phyloP scores from a whole-genome alignment of 2,888 invertebrate species.

The Sphecodes monilicornis region DNA sequence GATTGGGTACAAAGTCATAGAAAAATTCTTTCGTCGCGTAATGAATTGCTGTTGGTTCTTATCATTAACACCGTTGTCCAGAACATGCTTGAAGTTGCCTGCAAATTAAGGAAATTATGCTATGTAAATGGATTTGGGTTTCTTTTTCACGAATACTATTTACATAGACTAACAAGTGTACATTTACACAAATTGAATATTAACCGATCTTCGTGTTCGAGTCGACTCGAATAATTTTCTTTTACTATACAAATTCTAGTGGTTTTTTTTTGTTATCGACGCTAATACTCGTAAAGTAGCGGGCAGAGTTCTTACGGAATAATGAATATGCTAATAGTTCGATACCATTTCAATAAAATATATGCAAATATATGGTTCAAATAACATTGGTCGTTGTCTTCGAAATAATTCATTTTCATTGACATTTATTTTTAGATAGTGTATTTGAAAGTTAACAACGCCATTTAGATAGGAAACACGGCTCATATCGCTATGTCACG shows the following conservation, averaged over 20 bases:
- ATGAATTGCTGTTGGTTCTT: not conserved
- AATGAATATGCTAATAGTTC: not conserved
- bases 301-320: not conserved
- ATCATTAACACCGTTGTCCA: not conserved
- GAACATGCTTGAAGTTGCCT: not conserved
- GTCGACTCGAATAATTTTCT: not conserved
- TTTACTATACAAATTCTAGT: not conserved
- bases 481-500: not conserved
- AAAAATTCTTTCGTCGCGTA: not conserved
- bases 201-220: too few relatives aligned
- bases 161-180: not conserved
- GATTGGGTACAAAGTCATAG: not conserved
- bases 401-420: not conserved
- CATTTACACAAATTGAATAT: not conserved
- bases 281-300: not conserved
- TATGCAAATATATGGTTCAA: not conserved
- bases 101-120: not conserved
- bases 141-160: not conserved
- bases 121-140: not conserved
- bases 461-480: not conserved
- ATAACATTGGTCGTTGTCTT: not conserved
- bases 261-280: not conserved
- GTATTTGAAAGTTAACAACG: not conserved
- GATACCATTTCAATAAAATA: not conserved
- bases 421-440: constrained; percentile 5